A percentile compares a stretch with the other conserved stretches of the same genome.
Evolutionary conservation across 2,797 vertebrate genomes (phyloP).

Genomic region (Cichlasoma orientale): DNA sequence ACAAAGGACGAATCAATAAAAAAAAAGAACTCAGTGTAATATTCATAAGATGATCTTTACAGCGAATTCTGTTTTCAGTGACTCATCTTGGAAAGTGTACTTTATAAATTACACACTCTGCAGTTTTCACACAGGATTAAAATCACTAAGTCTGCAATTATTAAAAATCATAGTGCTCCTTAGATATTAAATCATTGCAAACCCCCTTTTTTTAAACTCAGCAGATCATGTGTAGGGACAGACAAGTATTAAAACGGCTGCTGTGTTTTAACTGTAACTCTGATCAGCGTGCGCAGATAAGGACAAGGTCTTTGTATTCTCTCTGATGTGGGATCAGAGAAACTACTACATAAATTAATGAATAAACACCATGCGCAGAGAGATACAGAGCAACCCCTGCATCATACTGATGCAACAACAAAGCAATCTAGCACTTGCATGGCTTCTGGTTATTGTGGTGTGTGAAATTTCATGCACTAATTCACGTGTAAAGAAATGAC

Average conservation of each 20-base stretch:
- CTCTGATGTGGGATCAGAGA: conserved; percentile 84
- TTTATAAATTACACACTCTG: conserved; percentile 26
- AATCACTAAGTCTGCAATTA: conserved; percentile 25
- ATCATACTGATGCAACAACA: conserved; percentile 84
- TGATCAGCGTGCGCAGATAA: conserved; percentile 51
- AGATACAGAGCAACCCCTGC: conserved; percentile 60
- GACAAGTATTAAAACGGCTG: conserved; percentile 1
- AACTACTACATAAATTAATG: conserved; percentile 81
- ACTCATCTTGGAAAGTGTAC: conserved; percentile 5
- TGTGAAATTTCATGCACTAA: conserved; percentile 70
- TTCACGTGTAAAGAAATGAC: conserved; percentile 74
- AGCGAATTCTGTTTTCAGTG: conserved; percentile 3
- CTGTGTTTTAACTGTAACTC: conserved; percentile 48
- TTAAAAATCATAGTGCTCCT: neutral
- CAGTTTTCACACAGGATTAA: conserved; percentile 10
- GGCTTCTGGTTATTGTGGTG: conserved; percentile 66
- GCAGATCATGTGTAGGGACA: conserved; percentile 13
- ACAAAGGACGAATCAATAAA: too few species aligned
- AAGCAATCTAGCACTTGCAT: conserved; percentile 75
- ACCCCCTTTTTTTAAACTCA: neutral
- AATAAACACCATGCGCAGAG: conserved; percentile 71
- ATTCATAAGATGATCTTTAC: neutral
- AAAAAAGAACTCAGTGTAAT: neutral
- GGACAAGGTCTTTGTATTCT: conserved; percentile 77
- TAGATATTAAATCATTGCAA: neutral